Evolutionary conservation across 2,113 vertebrate genomes (phyloP).

Genomic region (Hypanus sabinus): DNA sequence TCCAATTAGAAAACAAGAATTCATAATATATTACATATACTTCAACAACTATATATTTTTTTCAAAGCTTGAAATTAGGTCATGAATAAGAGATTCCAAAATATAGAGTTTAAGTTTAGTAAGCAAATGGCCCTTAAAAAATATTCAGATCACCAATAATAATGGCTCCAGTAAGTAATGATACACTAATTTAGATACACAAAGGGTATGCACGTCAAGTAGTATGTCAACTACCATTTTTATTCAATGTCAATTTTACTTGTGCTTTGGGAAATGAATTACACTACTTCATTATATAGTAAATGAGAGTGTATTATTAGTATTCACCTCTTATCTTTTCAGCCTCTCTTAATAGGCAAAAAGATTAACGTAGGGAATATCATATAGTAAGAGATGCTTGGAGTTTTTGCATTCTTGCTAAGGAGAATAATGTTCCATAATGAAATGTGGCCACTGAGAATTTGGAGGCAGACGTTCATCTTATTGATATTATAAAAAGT

Average conservation of each 20-base stretch:
- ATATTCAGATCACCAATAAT: background rate
- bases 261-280: background rate
- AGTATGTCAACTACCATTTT: background rate
- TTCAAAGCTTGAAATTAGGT: background rate
- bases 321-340: background rate
- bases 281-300: background rate
- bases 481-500: background rate
- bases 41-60: background rate
- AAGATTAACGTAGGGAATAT: background rate
- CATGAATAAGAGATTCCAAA: background rate
- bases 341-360: background rate
- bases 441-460: background rate
- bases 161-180: background rate
- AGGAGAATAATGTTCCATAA: background rate
- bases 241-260: background rate
- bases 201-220: background rate
- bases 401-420: background rate
- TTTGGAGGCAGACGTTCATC: background rate
- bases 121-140: background rate
- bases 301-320: conserved; percentile 8
- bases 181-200: background rate
- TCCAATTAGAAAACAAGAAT: background rate
- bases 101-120: background rate
- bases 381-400: background rate
- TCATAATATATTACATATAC: background rate